phyloP scores from a whole-genome alignment of 2,113 vertebrate species.

The Orycteropus afer region DNA sequence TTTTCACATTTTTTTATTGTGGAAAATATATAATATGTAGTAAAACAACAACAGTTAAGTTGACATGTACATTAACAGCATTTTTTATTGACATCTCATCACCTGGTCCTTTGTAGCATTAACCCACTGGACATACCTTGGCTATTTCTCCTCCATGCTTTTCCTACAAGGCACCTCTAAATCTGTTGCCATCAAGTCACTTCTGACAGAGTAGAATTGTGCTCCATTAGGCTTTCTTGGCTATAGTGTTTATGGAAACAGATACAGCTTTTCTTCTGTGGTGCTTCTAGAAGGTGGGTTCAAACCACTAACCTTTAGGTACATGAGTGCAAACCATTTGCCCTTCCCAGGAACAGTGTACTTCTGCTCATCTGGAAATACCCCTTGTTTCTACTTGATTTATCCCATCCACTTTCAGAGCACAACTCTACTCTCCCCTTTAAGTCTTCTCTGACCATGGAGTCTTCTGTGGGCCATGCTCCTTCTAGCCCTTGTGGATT shows the following conservation, averaged over 20 bases:
- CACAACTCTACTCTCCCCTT: neutral
- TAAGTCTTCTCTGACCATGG: neutral
- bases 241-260: neutral
- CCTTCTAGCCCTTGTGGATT: neutral
- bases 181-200: neutral
- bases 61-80: neutral
- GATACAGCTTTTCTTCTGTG: neutral
- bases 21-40: neutral
- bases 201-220: neutral
- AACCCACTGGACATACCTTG: neutral
- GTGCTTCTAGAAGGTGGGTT: neutral
- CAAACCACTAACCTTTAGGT: neutral
- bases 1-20: neutral
- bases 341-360: neutral
- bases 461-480: neutral
- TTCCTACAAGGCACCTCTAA: too few relatives aligned
- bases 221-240: neutral
- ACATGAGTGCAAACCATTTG: neutral
- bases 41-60: neutral
- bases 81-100: neutral
- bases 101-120: neutral
- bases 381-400: neutral
- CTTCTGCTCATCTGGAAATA: neutral
- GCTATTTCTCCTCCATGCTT: neutral
- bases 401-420: neutral